phyloP scores from a whole-genome alignment of 2,888 invertebrate genomes.

The Conchocele bisecta region DNA sequence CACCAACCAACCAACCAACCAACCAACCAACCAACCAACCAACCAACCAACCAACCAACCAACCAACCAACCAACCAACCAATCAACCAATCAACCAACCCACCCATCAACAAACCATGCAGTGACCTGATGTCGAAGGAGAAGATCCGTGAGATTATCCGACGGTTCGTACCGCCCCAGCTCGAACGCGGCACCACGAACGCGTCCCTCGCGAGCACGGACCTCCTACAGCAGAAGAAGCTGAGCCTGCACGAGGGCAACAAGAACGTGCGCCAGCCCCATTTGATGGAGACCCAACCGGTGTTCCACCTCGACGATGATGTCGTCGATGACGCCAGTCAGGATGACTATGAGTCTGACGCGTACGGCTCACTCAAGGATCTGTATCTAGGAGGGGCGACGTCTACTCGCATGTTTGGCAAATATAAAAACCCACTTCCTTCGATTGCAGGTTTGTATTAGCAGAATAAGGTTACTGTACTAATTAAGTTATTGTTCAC shows the following conservation, averaged over 20 bases:
- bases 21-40: too few species aligned
- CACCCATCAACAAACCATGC: too few species aligned
- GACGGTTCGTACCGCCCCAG: constrained; percentile 61
- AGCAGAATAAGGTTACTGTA: too few species aligned
- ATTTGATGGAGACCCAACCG: constrained; percentile 66
- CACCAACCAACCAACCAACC: too few species aligned
- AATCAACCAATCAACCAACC: too few species aligned
- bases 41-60: too few species aligned
- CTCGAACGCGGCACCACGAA: constrained; percentile 61
- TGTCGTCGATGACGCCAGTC: constrained; percentile 47
- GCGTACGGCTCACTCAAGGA: constrained; percentile 65
- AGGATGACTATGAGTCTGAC: constrained; percentile 46
- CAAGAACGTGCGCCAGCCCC: constrained; percentile 61
- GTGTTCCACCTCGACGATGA: constrained; percentile 72
- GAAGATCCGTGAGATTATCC: constrained; percentile 64
- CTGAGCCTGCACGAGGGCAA: constrained; percentile 65
- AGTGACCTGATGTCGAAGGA: constrained; percentile 72
- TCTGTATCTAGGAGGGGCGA: constrained; percentile 51
- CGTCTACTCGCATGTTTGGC: constrained; percentile 43
- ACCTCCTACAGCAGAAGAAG: constrained; percentile 73
- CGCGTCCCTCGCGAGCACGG: constrained; percentile 63
- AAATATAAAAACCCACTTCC: constrained; percentile 68
- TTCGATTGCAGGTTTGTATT: constrained; percentile 62
- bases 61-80: too few species aligned
- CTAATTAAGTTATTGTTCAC: too few species aligned